Base-by-base conservation (phyloP, 92 coral and sea anemone genomes). In the Zoanthus solanderi region DNA sequence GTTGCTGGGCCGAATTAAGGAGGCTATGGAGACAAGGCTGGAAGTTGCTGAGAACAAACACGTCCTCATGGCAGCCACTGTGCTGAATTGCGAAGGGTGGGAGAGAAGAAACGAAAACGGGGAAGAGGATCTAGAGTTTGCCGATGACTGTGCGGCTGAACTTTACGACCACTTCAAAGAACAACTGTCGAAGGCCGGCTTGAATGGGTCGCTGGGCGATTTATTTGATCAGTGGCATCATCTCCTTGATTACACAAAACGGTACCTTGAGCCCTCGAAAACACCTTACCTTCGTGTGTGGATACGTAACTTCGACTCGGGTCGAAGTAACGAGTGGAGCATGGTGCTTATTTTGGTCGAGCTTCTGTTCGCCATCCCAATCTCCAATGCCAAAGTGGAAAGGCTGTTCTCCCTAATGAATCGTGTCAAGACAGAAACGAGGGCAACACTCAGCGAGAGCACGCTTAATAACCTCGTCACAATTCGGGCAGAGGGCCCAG, bases 361-460 rank as follows among this genome's bases (percentile, higher is more conserved):
- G 81, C 93, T 92, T 78, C 87, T 94, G 29, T 90, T 94, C 76
- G 73, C 91, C 79, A 92, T 94, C 79, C 92, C 95, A 68, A 92
- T 94, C 61, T 94, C 96, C 12, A 94, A 92, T 89, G 94, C 94
- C 76, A 94, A 94, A 79, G 93, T 94, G 29, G 94, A 92, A 88
- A 88, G 97, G 88, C 47, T 94, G 89, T 92, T 92, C 76, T 94
- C 92, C 75, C 83, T 78, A 65, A 92, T 92, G 93, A 90, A 90
- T 57, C 87, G 93, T 72, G 86, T 92, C 54, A 94, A 92, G 89
- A 90, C 93, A 44, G 94, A 94, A 44, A 71, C 69, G 32, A 61
- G 69, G 69, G 69, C 69, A 61, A 61, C 69, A 61, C 69, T 61
- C 69, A 61, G 69, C 69, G 31, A 61, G 69, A 61, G 69, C 29